Conservation (phyloP, 2,797 vertebrate species). For the Knipowitschia caucasica region DNA sequence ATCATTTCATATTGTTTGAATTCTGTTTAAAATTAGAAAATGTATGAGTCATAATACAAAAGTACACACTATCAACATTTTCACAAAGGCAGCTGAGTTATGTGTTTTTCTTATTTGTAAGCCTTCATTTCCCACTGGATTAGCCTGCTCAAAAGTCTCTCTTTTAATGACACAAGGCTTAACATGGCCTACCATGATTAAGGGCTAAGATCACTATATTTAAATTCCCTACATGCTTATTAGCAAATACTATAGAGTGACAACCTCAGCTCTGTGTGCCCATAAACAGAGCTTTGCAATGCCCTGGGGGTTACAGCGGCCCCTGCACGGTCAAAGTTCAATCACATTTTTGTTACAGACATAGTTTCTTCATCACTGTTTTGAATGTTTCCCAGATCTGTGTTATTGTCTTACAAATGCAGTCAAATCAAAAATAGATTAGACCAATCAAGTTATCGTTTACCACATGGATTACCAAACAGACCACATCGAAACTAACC, state of each 20-base stretch:
- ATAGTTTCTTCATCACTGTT: background rate
- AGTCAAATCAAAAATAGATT: background rate
- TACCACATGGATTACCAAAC: no score
- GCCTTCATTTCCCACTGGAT: constrained; percentile 43
- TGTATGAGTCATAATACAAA: constrained; percentile 16
- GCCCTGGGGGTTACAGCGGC: constrained; percentile 15
- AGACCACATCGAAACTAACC: no score
- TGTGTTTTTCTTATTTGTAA: constrained; percentile 47
- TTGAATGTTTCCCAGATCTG: background rate
- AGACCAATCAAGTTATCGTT: no score
- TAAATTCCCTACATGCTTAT: constrained; percentile 71
- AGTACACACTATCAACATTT: constrained; percentile 23
- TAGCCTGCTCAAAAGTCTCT: constrained; percentile 36
- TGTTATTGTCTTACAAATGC: background rate
- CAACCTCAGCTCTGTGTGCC: constrained; percentile 50
- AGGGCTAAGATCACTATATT: constrained; percentile 66
- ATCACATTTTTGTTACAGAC: constrained; percentile 3
- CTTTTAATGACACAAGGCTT: constrained; percentile 52
- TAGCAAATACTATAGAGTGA: constrained; percentile 57
- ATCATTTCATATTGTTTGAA: constrained; percentile 16
- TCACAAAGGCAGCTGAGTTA: constrained; percentile 13
- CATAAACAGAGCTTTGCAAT: constrained; percentile 22
- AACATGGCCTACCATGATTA: constrained; percentile 58
- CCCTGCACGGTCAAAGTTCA: constrained; percentile 31
- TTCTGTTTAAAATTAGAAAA: constrained; percentile 3